Conservation (phyloP, 2,888 invertebrate species). For the Ormyrus thymus region DNA sequence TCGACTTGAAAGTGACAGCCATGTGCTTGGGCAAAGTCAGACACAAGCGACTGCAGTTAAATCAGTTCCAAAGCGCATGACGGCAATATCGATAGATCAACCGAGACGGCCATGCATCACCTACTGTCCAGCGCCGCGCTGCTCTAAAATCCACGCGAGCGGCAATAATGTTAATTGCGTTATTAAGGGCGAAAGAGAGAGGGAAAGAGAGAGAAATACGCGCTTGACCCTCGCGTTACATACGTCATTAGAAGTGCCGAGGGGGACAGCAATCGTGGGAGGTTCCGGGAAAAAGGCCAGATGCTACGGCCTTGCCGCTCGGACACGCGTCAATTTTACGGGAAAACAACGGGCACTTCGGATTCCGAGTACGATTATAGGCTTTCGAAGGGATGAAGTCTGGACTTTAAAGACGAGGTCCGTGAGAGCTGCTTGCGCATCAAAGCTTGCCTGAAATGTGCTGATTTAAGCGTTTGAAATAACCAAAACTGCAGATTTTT, state of each 20-base stretch:
- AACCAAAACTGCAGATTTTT: no score
- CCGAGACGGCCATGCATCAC: conserved; percentile 45
- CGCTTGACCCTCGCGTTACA: conserved; percentile 71
- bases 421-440: neutral
- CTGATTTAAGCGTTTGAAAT: no score
- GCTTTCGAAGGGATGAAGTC: neutral
- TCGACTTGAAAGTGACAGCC: conserved; percentile 11
- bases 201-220: conserved; percentile 63
- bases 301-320: conserved; percentile 62
- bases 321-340: conserved; percentile 36
- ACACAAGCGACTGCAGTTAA: conserved; percentile 44
- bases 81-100: conserved; percentile 54
- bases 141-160: conserved; percentile 56
- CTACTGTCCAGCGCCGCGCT: conserved; percentile 31
- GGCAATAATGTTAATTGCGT: conserved; percentile 73
- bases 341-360: neutral
- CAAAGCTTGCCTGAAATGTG: neutral
- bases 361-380: no score
- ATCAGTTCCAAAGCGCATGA: conserved; percentile 32
- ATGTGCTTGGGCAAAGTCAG: neutral
- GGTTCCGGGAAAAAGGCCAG: conserved; percentile 69
- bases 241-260: conserved; percentile 70
- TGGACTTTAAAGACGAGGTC: neutral
- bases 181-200: conserved; percentile 66
- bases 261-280: conserved; percentile 58